These are phyloP conservation scores for Andricus curvator DNA, from an alignment of 2,888 invertebrate species.

Conservation along the genomic window DNA sequence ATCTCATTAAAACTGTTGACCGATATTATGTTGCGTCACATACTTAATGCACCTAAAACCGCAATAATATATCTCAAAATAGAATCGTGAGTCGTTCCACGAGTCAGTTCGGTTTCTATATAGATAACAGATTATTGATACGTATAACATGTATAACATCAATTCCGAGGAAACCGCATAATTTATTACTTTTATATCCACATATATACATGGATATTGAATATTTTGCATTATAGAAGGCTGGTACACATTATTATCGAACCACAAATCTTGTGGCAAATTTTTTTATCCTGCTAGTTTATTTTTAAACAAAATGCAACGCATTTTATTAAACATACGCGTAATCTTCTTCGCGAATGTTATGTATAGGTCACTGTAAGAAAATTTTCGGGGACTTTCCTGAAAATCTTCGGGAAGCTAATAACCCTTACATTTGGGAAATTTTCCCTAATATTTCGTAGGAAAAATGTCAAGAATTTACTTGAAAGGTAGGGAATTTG, in stretches of 20 bases:
- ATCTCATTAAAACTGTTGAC: background rate
- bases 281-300: background rate
- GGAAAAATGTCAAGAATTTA: no score
- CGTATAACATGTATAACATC: background rate
- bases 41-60: constrained; percentile 2
- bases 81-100: background rate
- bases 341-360: background rate
- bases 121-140: background rate
- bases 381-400: no score
- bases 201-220: background rate
- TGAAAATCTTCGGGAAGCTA: no score
- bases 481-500: no score
- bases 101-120: background rate
- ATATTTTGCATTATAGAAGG: background rate
- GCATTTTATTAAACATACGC: background rate
- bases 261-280: background rate
- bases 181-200: background rate
- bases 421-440: no score
- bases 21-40: background rate
- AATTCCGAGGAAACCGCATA: background rate
- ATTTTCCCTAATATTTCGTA: no score
- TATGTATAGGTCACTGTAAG: no score
- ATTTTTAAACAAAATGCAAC: background rate
- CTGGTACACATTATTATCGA: background rate
- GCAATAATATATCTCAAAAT: constrained; percentile 7